Evolutionary conservation across 2,888 invertebrate genomes (phyloP).

Genomic region (Eilema caniola): DNA sequence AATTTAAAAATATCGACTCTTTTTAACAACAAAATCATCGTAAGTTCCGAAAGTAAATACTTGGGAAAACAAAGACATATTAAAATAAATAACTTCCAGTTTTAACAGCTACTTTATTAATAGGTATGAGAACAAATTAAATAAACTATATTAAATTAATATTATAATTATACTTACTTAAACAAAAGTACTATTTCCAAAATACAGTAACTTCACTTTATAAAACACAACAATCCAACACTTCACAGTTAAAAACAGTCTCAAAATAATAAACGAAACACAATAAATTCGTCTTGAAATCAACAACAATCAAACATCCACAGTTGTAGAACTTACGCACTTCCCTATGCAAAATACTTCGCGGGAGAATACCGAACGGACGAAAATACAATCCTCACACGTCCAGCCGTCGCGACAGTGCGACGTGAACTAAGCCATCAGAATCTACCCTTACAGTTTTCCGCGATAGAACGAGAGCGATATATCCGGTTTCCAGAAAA

Average conservation of each 20-base stretch:
- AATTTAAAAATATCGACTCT: too few species aligned
- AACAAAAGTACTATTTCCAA: constrained; percentile 24
- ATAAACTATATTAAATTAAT: too few species aligned
- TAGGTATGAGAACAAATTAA: too few species aligned
- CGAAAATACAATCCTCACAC: constrained; percentile 54
- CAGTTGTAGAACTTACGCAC: constrained; percentile 61
- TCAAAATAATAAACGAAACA: constrained; percentile 30
- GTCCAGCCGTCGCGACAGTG: constrained; percentile 64
- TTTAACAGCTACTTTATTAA: too few species aligned
- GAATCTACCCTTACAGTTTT: constrained; percentile 77
- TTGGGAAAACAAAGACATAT: too few species aligned
- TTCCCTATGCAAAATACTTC: constrained; percentile 53
- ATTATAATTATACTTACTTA: constrained; percentile 37
- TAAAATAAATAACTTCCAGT: too few species aligned
- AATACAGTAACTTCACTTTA: constrained; percentile 46
- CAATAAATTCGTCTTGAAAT: constrained; percentile 19
- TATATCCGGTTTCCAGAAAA: constrained; percentile 55
- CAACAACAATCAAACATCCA: constrained; percentile 26
- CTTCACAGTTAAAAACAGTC: constrained; percentile 33
- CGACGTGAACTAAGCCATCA: constrained; percentile 76
- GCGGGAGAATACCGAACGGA: constrained; percentile 50
- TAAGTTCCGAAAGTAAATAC: too few species aligned
- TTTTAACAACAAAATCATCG: too few species aligned
- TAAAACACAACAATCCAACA: constrained; percentile 39
- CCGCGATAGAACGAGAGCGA: constrained; percentile 68